Conservation (phyloP, 2,888 invertebrate species). For the Drosophila atripex region DNA sequence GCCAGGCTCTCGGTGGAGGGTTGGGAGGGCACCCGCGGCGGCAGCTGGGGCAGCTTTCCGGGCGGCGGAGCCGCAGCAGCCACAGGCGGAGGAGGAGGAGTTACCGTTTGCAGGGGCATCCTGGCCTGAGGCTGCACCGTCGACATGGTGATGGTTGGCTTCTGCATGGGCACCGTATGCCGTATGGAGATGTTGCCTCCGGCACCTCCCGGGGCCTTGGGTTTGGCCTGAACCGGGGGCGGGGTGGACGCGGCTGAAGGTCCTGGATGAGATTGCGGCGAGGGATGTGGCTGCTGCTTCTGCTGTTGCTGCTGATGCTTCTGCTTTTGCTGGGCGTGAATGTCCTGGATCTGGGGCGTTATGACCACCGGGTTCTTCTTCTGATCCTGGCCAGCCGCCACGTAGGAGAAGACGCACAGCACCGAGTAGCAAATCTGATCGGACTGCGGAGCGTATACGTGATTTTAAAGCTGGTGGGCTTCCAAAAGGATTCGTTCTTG, state of each 20-base stretch:
- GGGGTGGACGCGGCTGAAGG: slow-evolving; percentile 22
- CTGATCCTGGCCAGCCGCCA: slow-evolving; percentile 95
- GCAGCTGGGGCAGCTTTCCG: slow-evolving; percentile 80
- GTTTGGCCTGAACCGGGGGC: slow-evolving; percentile 54
- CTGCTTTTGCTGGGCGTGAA: slow-evolving; percentile 82
- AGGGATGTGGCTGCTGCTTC: slow-evolving; percentile 51
- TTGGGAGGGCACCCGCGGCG: slow-evolving; percentile 82
- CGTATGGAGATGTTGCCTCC: slow-evolving; percentile 74
- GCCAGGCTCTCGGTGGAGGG: slow-evolving; percentile 77
- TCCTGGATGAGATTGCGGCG: slow-evolving; percentile 25
- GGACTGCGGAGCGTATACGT: slow-evolving; percentile 87
- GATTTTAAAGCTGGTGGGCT: slow-evolving; percentile 27
- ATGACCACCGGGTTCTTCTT: slow-evolving; percentile 85
- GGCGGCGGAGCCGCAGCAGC: slow-evolving; percentile 19
- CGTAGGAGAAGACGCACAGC: slow-evolving; percentile 99
- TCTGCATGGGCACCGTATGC: slow-evolving; percentile 82
- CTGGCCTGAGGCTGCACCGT: slow-evolving; percentile 82
- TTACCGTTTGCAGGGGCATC: slow-evolving; percentile 49
- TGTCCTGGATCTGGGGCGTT: slow-evolving; percentile 82
- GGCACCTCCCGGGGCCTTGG: slow-evolving; percentile 22
- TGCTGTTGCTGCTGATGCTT: slow-evolving; percentile 71
- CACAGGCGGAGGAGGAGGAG: neutral
- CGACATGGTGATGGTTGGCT: slow-evolving; percentile 82
- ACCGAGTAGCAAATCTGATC: slow-evolving; percentile 99
- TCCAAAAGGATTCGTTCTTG: neutral